Percentiles rank a stretch among this genome's conserved stretches.
Conservation (phyloP, 2,113 vertebrate genomes). For the Sander vitreus region DNA sequence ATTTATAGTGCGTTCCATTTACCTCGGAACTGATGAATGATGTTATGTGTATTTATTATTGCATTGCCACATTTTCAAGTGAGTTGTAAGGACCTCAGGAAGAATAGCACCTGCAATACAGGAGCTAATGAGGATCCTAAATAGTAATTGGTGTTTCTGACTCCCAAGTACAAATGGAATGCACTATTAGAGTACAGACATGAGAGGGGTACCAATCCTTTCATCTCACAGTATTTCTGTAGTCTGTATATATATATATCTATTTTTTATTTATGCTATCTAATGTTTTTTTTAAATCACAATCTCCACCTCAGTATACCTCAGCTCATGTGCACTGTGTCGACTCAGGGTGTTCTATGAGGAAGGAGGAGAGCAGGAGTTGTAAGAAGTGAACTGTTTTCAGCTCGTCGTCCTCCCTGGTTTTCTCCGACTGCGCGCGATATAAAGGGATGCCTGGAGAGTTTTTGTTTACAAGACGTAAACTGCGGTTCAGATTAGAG, state of each 20-base stretch:
- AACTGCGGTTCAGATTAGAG: conserved; percentile 15
- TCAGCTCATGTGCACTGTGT: background rate
- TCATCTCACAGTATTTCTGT: background rate
- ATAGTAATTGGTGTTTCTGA: too few relatives aligned
- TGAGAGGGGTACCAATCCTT: background rate
- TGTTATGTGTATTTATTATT: too few relatives aligned
- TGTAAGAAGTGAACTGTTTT: conserved; percentile 1
- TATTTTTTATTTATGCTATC: too few relatives aligned
- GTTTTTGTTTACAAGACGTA: conserved; percentile 38
- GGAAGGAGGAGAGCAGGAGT: background rate
- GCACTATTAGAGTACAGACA: background rate
- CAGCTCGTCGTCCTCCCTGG: conserved; percentile 7
- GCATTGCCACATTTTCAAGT: too few relatives aligned
- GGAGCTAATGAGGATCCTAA: too few relatives aligned
- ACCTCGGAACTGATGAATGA: too few relatives aligned
- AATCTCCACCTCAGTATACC: background rate
- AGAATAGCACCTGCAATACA: too few relatives aligned
- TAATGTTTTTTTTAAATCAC: background rate
- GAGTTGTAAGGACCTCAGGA: too few relatives aligned
- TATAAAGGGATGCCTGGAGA: conserved; percentile 17
- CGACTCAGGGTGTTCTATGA: conserved; percentile 27
- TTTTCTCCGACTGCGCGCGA: background rate
- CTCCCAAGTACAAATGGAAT: too few relatives aligned
- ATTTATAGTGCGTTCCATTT: too few relatives aligned
- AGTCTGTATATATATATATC: too few relatives aligned